Evolutionary conservation across 1,140 invertebrate species (phyloP).

Genomic region (Platorchestia sp.): DNA sequence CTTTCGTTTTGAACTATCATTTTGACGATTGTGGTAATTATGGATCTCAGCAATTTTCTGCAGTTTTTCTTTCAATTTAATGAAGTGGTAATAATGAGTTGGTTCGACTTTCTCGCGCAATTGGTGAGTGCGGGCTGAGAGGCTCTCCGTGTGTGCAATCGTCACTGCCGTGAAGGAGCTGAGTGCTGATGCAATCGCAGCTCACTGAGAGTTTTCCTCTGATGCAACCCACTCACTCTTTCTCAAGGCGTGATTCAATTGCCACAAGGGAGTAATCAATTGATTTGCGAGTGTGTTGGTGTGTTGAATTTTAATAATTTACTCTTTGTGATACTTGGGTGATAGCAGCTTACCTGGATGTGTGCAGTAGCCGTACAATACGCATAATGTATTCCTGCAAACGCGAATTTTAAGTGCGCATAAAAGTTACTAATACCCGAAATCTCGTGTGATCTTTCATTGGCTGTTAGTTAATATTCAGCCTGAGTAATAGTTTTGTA

Average conservation of each 20-base stretch:
- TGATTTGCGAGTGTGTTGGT: not conserved
- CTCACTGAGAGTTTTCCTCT: not conserved
- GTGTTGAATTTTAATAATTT: not conserved
- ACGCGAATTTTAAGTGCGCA: not conserved
- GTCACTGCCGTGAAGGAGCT: not conserved
- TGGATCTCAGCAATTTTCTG: not conserved
- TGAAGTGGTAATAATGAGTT: not conserved
- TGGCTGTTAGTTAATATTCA: too few relatives aligned
- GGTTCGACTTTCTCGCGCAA: not conserved
- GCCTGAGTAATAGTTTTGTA: too few relatives aligned
- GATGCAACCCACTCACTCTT: not conserved
- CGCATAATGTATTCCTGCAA: not conserved
- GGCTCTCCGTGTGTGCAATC: not conserved
- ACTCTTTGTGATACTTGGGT: not conserved
- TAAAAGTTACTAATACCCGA: too few relatives aligned
- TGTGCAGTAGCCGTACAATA: not conserved
- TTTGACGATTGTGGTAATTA: not conserved
- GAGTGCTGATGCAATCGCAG: not conserved
- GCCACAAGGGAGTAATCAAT: not conserved
- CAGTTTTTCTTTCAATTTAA: not conserved
- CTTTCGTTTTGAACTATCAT: not conserved
- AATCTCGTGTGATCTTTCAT: too few relatives aligned
- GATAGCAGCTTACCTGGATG: not conserved
- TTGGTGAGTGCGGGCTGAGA: not conserved
- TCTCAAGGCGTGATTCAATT: not conserved